Base-by-base conservation (phyloP, 2,113 vertebrate genomes). In the Melierax canorus region DNA sequence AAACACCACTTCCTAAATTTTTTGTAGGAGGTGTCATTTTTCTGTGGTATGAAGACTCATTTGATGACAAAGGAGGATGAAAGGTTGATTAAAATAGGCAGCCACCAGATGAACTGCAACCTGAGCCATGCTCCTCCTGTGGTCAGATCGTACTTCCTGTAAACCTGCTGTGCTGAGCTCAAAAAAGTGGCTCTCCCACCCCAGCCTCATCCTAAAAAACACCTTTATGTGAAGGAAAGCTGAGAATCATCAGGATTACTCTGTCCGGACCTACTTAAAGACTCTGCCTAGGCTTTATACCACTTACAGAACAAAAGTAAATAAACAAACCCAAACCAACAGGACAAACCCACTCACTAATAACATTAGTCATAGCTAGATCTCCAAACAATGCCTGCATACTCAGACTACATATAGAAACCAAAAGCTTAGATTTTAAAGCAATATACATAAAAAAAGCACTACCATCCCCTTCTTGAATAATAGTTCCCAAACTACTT, bases 351-450 rank as follows among this genome's bases (percentile, higher is more conserved):
- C 75, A 77, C 29, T 8, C 56, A 24, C 3, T 43, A 53, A 14
- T 38, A 79, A 39, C 12, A 7, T 48, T 51, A 76, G 22, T 27
- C 67, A 62, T 1, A 71, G 53, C n/a, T 11, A 20, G 26, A 23
- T 30, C 46, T 7, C 55, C 43, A 62, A 73, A 85, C 0, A 1
- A 60, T 51, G 72, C 36, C 34, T 77, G 45, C 39, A 56, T 48
- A 60, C 39, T 78, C 60, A 32, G 48, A 58, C 43, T 63, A 50
- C 5, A 1, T 74, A n/a, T 0, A 88, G n/a, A 84, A 50, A 69
- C 36, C 38, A 77, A 84, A 89, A 63, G 45, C 55, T 51, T 58
- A 27, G 34, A 68, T 78, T 92, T 89, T 86, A 63, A 63, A 78
- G 56, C 32, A 87, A 39, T 43, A 77, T 89, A 77, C 29, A 76